These are phyloP conservation scores for Spheniscus mendiculus DNA, from an alignment of 2,113 vertebrate species.

Conservation along the genomic window DNA sequence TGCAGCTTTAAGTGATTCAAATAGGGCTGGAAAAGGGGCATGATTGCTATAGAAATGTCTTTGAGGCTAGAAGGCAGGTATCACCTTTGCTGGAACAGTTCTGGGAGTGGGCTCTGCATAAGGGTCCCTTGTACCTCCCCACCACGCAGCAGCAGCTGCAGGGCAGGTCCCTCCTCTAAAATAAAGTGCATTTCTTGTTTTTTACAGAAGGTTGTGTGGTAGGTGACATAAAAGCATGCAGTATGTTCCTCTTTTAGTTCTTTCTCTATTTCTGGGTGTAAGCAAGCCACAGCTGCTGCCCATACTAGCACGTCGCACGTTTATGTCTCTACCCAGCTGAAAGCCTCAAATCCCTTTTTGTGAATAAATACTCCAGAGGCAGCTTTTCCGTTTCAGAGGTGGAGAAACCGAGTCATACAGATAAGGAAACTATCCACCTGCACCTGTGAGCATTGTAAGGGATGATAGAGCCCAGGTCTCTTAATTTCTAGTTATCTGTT, in stretches of 20 bases:
- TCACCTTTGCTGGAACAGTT: background rate
- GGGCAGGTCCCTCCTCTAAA: background rate
- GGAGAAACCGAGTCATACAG: background rate
- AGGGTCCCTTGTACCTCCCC: background rate
- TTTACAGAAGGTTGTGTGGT: background rate
- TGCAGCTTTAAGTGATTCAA: background rate
- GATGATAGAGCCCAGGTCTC: background rate
- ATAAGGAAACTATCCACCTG: background rate
- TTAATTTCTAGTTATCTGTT: background rate
- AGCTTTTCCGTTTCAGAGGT: background rate
- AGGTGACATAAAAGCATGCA: fast-evolving
- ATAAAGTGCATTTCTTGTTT: background rate
- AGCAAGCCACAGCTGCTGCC: background rate
- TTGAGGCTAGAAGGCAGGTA: background rate
- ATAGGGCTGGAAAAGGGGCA: background rate
- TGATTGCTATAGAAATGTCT: background rate
- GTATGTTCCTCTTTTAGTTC: background rate
- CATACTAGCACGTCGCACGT: background rate
- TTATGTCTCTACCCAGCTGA: background rate
- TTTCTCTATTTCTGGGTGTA: background rate
- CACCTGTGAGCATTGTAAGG: background rate
- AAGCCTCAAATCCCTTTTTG: background rate
- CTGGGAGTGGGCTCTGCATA: background rate
- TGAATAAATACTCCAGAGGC: background rate
- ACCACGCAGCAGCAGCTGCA: background rate